These are phyloP conservation scores for Thinocorus orbignyianus DNA, from an alignment of 2,113 vertebrate species.

Conservation along the genomic window DNA sequence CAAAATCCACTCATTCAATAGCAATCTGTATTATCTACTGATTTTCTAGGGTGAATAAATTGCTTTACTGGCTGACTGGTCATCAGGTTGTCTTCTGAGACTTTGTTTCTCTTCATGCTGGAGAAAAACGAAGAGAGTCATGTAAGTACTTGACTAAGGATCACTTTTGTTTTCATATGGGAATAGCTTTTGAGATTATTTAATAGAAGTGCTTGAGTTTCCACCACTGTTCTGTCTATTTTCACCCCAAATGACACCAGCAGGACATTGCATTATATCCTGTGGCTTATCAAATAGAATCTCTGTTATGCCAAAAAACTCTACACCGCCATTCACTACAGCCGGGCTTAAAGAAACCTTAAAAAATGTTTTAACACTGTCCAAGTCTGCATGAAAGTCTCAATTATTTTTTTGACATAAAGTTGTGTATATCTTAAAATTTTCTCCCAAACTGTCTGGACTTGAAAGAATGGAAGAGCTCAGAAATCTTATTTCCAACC, in stretches of 20 bases:
- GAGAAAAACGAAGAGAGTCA: neutral
- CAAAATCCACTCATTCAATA: neutral
- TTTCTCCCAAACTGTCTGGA: neutral
- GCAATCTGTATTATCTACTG: neutral
- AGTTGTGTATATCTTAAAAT: neutral
- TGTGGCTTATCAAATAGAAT: neutral
- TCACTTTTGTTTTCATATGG: neutral
- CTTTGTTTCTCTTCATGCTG: neutral
- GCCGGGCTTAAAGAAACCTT: neutral
- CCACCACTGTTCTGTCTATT: neutral
- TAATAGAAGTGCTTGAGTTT: neutral
- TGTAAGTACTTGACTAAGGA: neutral
- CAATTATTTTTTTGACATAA: neutral
- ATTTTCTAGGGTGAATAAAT: neutral
- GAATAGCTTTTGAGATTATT: neutral
- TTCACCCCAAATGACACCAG: neutral
- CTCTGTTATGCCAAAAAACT: neutral
- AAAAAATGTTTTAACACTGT: neutral
- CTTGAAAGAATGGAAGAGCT: neutral
- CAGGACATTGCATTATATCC: neutral
- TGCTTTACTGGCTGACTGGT: neutral
- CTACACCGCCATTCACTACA: neutral
- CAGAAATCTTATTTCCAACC: neutral
- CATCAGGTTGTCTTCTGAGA: neutral
- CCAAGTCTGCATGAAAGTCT: rapidly evolving